phyloP scores from a whole-genome alignment of 2,888 invertebrate genomes.

The Prosopocoilus inquinatus region DNA sequence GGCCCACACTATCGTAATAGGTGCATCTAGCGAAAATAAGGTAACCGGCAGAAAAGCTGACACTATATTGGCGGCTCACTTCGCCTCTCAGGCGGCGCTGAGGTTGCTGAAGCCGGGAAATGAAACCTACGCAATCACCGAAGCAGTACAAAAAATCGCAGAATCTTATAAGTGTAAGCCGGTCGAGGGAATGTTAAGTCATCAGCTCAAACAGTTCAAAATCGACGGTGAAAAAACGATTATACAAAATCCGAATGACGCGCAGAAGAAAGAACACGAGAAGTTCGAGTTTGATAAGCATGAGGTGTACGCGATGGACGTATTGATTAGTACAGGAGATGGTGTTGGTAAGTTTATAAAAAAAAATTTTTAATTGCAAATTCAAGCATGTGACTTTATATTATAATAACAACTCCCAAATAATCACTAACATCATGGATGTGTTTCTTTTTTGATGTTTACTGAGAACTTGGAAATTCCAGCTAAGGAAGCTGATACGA shows the following conservation, averaged over 20 bases:
- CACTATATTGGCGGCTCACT: slow-evolving; percentile 91
- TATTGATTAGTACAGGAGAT: slow-evolving; percentile 94
- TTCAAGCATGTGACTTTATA: background rate
- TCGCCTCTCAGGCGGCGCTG: slow-evolving; percentile 93
- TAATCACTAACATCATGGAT: too few species aligned
- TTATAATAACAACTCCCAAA: too few species aligned
- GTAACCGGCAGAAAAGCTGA: slow-evolving; percentile 89
- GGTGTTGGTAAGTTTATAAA: slow-evolving; percentile 63
- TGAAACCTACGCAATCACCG: slow-evolving; percentile 89
- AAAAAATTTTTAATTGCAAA: background rate
- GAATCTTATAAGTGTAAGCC: slow-evolving; percentile 95
- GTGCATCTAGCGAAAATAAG: slow-evolving; percentile 70
- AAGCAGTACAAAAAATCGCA: slow-evolving; percentile 89
- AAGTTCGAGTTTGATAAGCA: slow-evolving; percentile 93
- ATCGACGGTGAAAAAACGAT: slow-evolving; percentile 98
- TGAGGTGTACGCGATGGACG: slow-evolving; percentile 98
- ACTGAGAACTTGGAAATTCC: slow-evolving; percentile 42
- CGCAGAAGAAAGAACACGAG: slow-evolving; percentile 95
- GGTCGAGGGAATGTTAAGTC: slow-evolving; percentile 87
- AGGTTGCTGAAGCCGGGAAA: slow-evolving; percentile 88
- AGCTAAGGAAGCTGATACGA: slow-evolving; percentile 89
- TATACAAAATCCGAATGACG: slow-evolving; percentile 96
- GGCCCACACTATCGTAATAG: slow-evolving; percentile 92
- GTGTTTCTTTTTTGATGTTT: too few species aligned
- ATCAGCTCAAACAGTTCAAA: slow-evolving; percentile 93